A percentile compares a stretch with the other conserved stretches of the same genome.
Evolutionary conservation across 2,797 vertebrate species (phyloP).

Genomic region (Tragopan temminckii): DNA sequence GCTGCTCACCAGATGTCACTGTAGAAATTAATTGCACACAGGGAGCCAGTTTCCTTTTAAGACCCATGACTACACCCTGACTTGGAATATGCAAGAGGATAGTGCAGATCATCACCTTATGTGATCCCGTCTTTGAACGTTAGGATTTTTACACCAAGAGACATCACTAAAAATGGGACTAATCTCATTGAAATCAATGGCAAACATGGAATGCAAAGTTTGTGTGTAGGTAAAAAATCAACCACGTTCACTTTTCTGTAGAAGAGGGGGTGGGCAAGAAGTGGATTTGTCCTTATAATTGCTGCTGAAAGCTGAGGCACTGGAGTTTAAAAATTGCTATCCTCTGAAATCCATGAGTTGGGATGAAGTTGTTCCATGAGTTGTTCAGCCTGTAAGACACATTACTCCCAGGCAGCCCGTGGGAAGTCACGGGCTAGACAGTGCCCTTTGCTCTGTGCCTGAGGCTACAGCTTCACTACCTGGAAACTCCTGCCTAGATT

Average conservation of each 20-base stretch:
- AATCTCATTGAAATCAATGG: background rate
- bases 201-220: background rate
- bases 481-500: background rate
- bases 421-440: background rate
- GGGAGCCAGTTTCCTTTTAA: background rate
- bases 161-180: background rate
- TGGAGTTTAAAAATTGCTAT: background rate
- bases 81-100: background rate
- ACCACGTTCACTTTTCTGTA: background rate
- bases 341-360: background rate
- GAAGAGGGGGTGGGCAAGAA: background rate
- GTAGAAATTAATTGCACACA: background rate
- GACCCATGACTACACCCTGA: background rate
- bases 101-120: background rate
- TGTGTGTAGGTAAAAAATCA: background rate
- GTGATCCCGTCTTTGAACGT: background rate
- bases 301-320: background rate
- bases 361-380: too few species aligned
- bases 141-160: background rate
- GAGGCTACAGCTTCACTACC: background rate
- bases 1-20: background rate
- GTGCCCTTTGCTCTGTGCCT: fast-evolving
- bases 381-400: background rate
- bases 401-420: background rate
- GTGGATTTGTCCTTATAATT: background rate